Evolutionary conservation across 2,797 vertebrate genomes (phyloP).

Genomic region (Sphaeramia orbicularis): DNA sequence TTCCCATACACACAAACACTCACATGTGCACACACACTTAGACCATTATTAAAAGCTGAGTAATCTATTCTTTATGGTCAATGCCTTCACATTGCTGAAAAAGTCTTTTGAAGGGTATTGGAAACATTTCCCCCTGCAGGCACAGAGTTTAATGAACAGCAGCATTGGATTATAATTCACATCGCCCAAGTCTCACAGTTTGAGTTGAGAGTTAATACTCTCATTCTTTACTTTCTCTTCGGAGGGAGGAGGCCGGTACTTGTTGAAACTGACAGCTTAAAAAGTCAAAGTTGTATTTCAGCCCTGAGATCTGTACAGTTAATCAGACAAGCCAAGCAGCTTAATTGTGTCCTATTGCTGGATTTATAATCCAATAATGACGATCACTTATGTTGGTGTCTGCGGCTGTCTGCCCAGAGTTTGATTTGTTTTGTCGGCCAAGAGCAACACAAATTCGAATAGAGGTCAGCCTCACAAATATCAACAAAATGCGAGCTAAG

Average conservation of each 20-base stretch:
- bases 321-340: constrained; percentile 64
- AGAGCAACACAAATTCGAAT: constrained; percentile 22
- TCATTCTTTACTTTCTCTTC: constrained; percentile 72
- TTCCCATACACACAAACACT: constrained; percentile 1
- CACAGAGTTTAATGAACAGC: constrained; percentile 78
- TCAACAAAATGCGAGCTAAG: constrained; percentile 1
- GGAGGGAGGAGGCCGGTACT: constrained; percentile 57
- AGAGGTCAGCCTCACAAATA: constrained; percentile 36
- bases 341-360: constrained; percentile 71
- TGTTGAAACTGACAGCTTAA: constrained; percentile 78
- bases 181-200: constrained; percentile 64
- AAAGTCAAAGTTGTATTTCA: constrained; percentile 83
- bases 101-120: constrained; percentile 76
- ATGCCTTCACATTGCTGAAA: constrained; percentile 69
- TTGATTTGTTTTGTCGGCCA: constrained; percentile 55
- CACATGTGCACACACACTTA: not conserved
- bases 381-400: constrained; percentile 43
- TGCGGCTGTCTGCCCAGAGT: constrained; percentile 23
- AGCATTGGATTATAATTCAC: constrained; percentile 77
- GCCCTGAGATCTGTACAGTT: constrained; percentile 60
- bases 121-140: constrained; percentile 77
- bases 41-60: constrained; percentile 72
- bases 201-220: constrained; percentile 73
- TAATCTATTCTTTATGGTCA: constrained; percentile 80
- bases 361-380: constrained; percentile 71